Evolutionary conservation across 2,888 invertebrate species (phyloP).

Genomic region (Polymixis flavicincta): DNA sequence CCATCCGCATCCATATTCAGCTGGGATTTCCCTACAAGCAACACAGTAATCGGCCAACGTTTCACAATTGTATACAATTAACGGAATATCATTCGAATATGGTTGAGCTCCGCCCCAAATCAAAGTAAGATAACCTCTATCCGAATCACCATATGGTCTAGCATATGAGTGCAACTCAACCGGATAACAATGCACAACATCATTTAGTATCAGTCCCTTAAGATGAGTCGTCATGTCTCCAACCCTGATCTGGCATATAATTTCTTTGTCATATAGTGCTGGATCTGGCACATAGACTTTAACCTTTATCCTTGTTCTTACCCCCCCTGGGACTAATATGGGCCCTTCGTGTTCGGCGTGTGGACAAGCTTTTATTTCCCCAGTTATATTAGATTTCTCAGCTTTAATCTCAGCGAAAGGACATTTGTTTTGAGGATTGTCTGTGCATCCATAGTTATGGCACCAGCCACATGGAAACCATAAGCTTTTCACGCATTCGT

Average conservation of each 20-base stretch:
- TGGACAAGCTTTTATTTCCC: slow-evolving; percentile 65
- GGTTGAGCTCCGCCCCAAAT: slow-evolving; percentile 69
- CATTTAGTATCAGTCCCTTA: slow-evolving; percentile 69
- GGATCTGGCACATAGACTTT: slow-evolving; percentile 72
- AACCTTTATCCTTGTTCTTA: slow-evolving; percentile 68
- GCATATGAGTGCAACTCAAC: slow-evolving; percentile 53
- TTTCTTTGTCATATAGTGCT: slow-evolving; percentile 69
- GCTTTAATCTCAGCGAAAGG: slow-evolving; percentile 49
- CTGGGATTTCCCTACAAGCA: slow-evolving; percentile 46
- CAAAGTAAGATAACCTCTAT: slow-evolving; percentile 60
- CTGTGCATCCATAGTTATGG: slow-evolving; percentile 74
- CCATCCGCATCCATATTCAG: slow-evolving; percentile 56
- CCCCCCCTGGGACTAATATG: slow-evolving; percentile 68
- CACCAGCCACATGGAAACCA: slow-evolving; percentile 75
- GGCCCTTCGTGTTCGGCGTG: slow-evolving; percentile 68
- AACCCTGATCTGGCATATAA: slow-evolving; percentile 70
- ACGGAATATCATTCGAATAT: slow-evolving; percentile 70
- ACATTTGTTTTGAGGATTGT: slow-evolving; percentile 65
- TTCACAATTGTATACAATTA: slow-evolving; percentile 70
- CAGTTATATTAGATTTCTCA: slow-evolving; percentile 36
- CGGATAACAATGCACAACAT: slow-evolving; percentile 71
- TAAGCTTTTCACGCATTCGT: slow-evolving; percentile 69
- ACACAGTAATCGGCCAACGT: slow-evolving; percentile 49
- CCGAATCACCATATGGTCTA: slow-evolving; percentile 40
- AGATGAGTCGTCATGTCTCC: slow-evolving; percentile 65